phyloP scores from a whole-genome alignment of 2,797 vertebrate species.

The Triplophysa bombifrons region DNA sequence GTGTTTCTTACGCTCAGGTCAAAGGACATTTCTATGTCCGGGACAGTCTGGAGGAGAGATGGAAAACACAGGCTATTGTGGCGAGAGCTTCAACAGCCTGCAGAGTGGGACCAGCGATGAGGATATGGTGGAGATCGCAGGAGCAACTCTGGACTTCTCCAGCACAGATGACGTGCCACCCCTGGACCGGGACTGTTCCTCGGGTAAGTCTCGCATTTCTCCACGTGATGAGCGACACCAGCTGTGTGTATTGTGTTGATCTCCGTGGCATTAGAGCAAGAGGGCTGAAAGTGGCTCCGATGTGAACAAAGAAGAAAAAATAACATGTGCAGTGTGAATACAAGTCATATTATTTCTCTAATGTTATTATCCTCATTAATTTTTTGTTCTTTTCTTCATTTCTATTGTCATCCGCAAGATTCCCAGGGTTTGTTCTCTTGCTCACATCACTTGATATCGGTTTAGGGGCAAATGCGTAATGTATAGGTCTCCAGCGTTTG shows the following conservation, averaged over 20 bases:
- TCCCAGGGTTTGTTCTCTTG: slow-evolving; percentile 21
- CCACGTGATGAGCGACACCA: background rate
- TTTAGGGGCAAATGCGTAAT: slow-evolving; percentile 45
- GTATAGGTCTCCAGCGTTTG: slow-evolving; percentile 37
- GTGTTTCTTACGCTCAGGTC: slow-evolving; percentile 31
- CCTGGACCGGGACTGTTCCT: slow-evolving; percentile 75
- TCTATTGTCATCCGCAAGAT: slow-evolving; percentile 26
- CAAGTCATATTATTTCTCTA: slow-evolving; percentile 20
- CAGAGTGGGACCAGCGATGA: slow-evolving; percentile 82
- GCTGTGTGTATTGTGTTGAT: background rate
- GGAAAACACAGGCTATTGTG: slow-evolving; percentile 77
- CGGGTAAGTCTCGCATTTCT: slow-evolving; percentile 67
- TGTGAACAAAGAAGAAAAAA: background rate
- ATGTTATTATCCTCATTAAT: slow-evolving; percentile 8
- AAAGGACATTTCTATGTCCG: slow-evolving; percentile 43
- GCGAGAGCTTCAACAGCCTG: slow-evolving; percentile 79
- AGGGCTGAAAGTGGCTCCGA: background rate
- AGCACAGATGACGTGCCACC: slow-evolving; percentile 82
- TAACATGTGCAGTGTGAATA: background rate
- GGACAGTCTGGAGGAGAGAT: slow-evolving; percentile 61
- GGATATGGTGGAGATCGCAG: slow-evolving; percentile 84
- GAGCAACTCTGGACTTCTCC: slow-evolving; percentile 80
- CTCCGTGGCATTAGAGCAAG: background rate
- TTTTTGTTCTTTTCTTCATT: slow-evolving; percentile 6
- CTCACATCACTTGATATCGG: slow-evolving; percentile 35